Percentiles rank a stretch among this genome's conserved stretches.
These are phyloP conservation scores for Macrotus californicus DNA, from an alignment of 2,113 vertebrate species.

Conservation along the genomic window DNA sequence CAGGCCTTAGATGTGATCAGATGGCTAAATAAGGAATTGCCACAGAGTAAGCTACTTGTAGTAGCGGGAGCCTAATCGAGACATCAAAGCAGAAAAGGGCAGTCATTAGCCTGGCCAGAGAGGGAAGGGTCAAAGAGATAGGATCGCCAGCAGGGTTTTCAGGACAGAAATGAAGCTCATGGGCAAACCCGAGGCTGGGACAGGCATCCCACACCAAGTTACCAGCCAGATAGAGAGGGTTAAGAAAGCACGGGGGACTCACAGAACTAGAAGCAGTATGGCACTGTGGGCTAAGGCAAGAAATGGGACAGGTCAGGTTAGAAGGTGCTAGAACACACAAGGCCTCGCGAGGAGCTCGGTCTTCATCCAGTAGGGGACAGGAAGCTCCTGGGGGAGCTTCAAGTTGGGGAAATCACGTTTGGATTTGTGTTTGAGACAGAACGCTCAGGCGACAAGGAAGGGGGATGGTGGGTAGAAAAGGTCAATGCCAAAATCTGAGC, in stretches of 20 bases:
- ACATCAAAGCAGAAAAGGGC: neutral
- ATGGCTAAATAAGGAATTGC: neutral
- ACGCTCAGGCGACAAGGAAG: neutral
- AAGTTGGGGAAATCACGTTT: neutral
- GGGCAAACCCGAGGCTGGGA: neutral
- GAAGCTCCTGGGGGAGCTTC: neutral
- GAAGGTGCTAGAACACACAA: neutral
- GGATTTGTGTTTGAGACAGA: neutral
- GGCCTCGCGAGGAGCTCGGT: neutral
- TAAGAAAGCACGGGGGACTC: rapidly evolving
- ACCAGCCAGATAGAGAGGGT: neutral
- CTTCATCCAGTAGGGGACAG: neutral
- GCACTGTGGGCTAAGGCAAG: neutral
- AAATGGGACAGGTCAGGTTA: neutral
- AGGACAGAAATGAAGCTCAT: neutral
- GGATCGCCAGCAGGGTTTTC: neutral
- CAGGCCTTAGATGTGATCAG: neutral
- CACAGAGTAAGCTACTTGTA: neutral
- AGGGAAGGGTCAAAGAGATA: neutral
- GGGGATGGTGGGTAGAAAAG: too few relatives aligned
- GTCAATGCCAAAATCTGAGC: neutral
- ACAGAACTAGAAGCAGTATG: neutral
- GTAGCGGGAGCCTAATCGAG: neutral
- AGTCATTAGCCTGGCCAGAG: neutral
- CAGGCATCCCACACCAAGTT: neutral